These are phyloP conservation scores for Chamaea fasciata DNA, from an alignment of 2,113 vertebrate genomes.

Conservation along the genomic window DNA sequence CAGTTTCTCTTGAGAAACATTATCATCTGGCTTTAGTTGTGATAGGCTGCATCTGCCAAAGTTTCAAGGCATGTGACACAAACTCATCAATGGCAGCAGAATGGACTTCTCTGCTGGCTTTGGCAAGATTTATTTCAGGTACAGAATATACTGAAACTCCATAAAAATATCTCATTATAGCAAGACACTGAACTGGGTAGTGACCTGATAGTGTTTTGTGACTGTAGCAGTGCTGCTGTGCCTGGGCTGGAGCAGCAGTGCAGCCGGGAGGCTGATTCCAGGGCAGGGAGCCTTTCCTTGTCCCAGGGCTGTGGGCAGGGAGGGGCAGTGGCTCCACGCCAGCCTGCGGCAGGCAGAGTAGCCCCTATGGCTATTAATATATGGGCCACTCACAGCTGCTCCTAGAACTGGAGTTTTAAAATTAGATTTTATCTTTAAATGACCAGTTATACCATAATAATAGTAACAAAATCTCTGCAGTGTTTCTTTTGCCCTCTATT, in stretches of 20 bases:
- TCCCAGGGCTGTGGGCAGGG: neutral
- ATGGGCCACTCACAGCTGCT: neutral
- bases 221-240: neutral
- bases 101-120: neutral
- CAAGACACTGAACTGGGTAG: neutral
- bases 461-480: neutral
- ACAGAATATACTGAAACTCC: neutral
- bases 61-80: neutral
- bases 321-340: neutral
- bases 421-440: slow-evolving; percentile 10
- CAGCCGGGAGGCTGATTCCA: neutral
- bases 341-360: neutral
- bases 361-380: neutral
- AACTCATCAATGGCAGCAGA: neutral
- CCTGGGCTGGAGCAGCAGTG: neutral
- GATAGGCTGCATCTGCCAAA: neutral
- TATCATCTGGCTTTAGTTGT: neutral
- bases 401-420: neutral
- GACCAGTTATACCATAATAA: neutral
- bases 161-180: neutral
- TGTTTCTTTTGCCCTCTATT: neutral
- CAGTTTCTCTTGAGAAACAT: neutral
- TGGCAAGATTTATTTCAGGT: neutral
- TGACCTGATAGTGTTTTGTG: neutral
- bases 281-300: neutral